Base-by-base conservation (phyloP, 2,113 vertebrate species). In the Misgurnus anguillicaudatus region DNA sequence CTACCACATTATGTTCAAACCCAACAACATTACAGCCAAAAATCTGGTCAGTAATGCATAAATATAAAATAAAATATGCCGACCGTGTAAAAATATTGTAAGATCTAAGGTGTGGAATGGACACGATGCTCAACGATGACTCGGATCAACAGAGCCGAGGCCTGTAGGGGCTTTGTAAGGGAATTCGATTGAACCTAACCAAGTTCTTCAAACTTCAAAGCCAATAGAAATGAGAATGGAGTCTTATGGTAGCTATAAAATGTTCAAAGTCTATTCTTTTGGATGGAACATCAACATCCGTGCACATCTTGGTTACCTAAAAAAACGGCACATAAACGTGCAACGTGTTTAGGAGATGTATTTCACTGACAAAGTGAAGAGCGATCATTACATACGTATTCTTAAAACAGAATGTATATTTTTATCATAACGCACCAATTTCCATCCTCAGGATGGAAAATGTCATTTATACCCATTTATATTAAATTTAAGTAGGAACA, bases 391-490 rank as follows among this genome's bases (percentile, higher is more conserved):
- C n/a, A 41, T 55, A 36, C 36, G 79, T 77, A 85, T 78, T 85
- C 80, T 58, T 74, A 85, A 69, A 85, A 85, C 79, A 85, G 84
- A 85, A 83, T 73, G 75, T 57, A 39, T 67, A 53, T 60, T 47
- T 73, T 41, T 9, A 47, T 17, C 47, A 45, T 47, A 47, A 21
- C 11, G 36, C 19, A 6, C 36, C 41, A 6, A 61, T 72, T 62
- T 77, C 63, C 80, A 82, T 85, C 80, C 83, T 60, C 80, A 82
- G 83, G 83, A 85, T 82, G 77, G 62, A 85, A 75, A 39, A 47
- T 48, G 24, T 24, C 69, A 63, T 47, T 7, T 73, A 65, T 79
- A 74, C 38, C 38, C 68, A 70, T 38, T 31, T 31, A 31, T 31
- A 31, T 31, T 31, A 31, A 1, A 31, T 31, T 31, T 31, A 31